Base-by-base conservation (phyloP, 2,797 vertebrate genomes). In the Notoglanidium macrostoma region DNA sequence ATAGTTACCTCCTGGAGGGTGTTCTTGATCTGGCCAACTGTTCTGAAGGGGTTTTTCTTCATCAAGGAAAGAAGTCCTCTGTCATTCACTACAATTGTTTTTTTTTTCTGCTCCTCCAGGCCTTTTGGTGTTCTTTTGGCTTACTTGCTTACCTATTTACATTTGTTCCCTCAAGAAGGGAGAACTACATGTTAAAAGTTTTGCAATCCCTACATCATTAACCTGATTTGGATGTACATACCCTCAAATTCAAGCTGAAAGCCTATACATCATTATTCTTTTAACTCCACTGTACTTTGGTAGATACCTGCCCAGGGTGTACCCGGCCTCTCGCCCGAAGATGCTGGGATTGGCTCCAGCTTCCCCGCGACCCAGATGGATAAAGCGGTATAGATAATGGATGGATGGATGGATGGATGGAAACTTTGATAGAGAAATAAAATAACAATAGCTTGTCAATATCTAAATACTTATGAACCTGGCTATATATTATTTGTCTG, bases 21-120 rank as follows among this genome's bases (percentile, higher is more conserved):
- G 46, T 46, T 85, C 86, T 81, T 85, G 85, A 84, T 85, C 85
- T 85, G 81, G 65, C 74, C 46, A 85, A 85, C 85, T 84, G 85
- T 55, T 87, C 63, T 84, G 29, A 70, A 40, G 32, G 32, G 67
- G 29, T 35, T 70, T 40, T 35, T 35, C 32, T 70, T 40, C 15
- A 68, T 14, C 32, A 72, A 32, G 32, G 8, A 19, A 70, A 19
- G 7, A 40, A 40, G 19, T 35, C n/a, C 8, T 61, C 32, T 70
- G 0, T 19, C 29, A 70, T 35, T 32, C 1, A 35, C 67, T 15
- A 70, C 17, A 70, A 6, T 35, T 70, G 67, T 35, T 70, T 32
- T 68, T 32, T n/a, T n/a, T 35, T 5, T 19, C 17, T 70, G 67
- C 32, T 9, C n/a, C 1, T 32, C 29, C 4, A 5, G 3, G 29